Conservation (phyloP, 2,888 invertebrate genomes). For the Hemithea aestivaria region DNA sequence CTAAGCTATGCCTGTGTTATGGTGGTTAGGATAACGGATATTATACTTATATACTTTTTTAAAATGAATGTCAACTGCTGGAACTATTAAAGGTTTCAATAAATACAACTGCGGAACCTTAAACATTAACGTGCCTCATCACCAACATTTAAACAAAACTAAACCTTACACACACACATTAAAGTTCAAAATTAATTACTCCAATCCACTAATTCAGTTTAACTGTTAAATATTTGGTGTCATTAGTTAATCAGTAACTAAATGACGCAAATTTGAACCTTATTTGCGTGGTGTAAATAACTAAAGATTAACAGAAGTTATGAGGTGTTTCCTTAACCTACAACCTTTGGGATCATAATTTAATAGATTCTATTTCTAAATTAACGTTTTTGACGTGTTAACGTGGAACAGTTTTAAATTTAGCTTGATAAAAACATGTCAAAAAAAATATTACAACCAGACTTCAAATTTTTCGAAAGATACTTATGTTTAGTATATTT, state of each 20-base stretch:
- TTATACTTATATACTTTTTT: too few species aligned
- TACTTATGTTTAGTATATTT: too few species aligned
- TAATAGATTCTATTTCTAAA: slow-evolving; percentile 53
- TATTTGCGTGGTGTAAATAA: slow-evolving; percentile 23
- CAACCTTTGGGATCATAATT: slow-evolving; percentile 45
- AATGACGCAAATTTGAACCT: slow-evolving; percentile 24
- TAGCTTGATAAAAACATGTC: too few species aligned
- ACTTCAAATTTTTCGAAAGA: too few species aligned
- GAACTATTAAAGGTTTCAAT: too few species aligned
- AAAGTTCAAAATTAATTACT: slow-evolving; percentile 32
- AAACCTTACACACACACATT: slow-evolving; percentile 22
- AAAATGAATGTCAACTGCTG: too few species aligned
- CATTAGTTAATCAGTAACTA: slow-evolving; percentile 40
- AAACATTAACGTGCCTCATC: neutral
- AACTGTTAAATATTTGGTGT: slow-evolving; percentile 58
- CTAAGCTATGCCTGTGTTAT: too few species aligned
- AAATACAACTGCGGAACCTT: too few species aligned
- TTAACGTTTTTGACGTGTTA: slow-evolving; percentile 43
- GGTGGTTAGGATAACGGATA: too few species aligned
- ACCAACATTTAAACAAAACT: slow-evolving; percentile 8
- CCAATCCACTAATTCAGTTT: slow-evolving; percentile 8
- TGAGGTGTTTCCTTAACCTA: slow-evolving; percentile 40
- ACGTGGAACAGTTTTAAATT: slow-evolving; percentile 15
- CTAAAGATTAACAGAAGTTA: slow-evolving; percentile 15
- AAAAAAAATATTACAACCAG: too few species aligned